Conservation (phyloP, 2,888 invertebrate species). For the Eilema depressum region DNA sequence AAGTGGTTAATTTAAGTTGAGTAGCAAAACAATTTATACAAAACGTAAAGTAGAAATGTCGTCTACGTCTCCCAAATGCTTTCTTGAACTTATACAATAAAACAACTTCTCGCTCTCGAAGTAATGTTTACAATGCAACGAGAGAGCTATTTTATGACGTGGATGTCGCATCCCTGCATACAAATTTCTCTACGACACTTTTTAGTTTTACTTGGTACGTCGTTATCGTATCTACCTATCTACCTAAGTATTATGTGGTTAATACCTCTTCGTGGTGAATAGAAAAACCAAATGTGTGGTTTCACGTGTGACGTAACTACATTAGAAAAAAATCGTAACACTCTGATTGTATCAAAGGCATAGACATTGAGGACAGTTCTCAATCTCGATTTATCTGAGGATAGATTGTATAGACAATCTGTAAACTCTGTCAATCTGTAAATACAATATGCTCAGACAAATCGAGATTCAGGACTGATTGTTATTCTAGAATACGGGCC, state of each 20-base stretch:
- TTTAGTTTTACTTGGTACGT: slow-evolving; percentile 68
- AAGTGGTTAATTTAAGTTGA: slow-evolving; percentile 22
- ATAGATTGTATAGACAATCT: too few species aligned
- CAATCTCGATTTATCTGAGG: too few species aligned
- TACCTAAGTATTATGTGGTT: slow-evolving; percentile 55
- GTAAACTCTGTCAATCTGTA: too few species aligned
- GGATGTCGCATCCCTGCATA: slow-evolving; percentile 70
- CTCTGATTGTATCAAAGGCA: slow-evolving; percentile 26
- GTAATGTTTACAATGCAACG: slow-evolving; percentile 73
- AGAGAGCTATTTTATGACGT: slow-evolving; percentile 73
- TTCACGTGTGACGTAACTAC: slow-evolving; percentile 39
- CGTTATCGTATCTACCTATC: slow-evolving; percentile 57
- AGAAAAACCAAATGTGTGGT: slow-evolving; percentile 34
- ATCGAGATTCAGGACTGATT: too few species aligned
- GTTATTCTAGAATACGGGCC: too few species aligned
- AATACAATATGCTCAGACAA: too few species aligned
- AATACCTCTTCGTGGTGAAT: slow-evolving; percentile 40
- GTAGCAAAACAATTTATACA: slow-evolving; percentile 37
- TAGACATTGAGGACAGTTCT: neutral
- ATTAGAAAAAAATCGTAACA: slow-evolving; percentile 39
- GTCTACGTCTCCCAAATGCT: slow-evolving; percentile 37
- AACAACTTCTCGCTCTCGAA: slow-evolving; percentile 62
- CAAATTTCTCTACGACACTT: slow-evolving; percentile 74
- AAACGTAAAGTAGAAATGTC: slow-evolving; percentile 32
- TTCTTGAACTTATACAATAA: slow-evolving; percentile 62